Conservation (phyloP, 1,140 invertebrate genomes). For the Lepidurus packardi region DNA sequence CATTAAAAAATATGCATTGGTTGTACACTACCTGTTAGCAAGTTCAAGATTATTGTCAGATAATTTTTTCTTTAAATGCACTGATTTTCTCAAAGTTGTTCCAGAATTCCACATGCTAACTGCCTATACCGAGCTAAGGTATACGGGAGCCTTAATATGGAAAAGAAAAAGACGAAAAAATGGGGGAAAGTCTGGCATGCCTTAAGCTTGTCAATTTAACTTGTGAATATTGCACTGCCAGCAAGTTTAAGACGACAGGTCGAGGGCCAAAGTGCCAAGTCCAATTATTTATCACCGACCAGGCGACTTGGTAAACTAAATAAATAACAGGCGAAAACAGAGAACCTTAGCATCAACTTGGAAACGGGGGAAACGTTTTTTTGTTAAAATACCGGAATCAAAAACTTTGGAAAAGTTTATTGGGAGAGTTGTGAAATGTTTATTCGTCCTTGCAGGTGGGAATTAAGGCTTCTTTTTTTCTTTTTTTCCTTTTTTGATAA, state of each 20-base stretch:
- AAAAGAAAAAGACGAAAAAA: not conserved
- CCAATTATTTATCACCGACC: not conserved
- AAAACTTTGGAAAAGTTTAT: not conserved
- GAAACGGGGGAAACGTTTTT: too few species aligned
- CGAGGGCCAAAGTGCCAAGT: not conserved
- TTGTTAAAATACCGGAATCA: not conserved
- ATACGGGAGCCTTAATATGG: too few species aligned
- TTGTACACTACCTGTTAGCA: too few species aligned
- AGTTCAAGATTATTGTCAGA: too few species aligned
- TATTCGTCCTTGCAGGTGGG: not conserved
- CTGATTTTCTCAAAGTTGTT: too few species aligned
- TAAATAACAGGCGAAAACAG: not conserved
- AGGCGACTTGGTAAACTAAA: conserved; percentile 2
- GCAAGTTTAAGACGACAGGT: not conserved
- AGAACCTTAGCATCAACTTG: not conserved
- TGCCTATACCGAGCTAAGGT: too few species aligned
- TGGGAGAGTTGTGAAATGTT: not conserved
- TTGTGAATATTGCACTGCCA: conserved; percentile 4
- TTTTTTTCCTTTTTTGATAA: not conserved
- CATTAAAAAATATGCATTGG: too few species aligned
- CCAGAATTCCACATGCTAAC: too few species aligned
- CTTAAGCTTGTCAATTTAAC: not conserved
- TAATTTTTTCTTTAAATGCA: too few species aligned
- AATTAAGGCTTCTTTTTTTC: not conserved
- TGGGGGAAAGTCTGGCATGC: not conserved